Base-by-base conservation (phyloP, 2,113 vertebrate species). In the Cochlearius cochlearius region DNA sequence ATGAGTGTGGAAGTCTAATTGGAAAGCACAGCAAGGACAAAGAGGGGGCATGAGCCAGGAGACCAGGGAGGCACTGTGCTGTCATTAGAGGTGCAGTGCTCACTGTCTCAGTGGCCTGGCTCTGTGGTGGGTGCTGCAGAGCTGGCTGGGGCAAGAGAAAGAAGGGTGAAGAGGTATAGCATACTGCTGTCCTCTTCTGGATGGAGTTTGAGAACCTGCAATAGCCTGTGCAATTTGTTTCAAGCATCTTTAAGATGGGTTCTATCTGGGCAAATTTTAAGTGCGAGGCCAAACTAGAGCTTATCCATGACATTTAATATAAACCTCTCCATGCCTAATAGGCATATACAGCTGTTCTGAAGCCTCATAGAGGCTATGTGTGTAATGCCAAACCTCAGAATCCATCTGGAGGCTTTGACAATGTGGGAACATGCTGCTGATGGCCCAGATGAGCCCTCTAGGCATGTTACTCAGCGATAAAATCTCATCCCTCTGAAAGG, bases 311-410 rank as follows among this genome's bases (percentile, higher is more conserved):
- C 0, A 7, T 21, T 71, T 1, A 2, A 1, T 83, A 32, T 15
- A 12, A 25, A 3, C 14, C 9, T 15, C 10, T 34, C 15, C 7
- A 0, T 0, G 15, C 20, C 39, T 32, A 17, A 9, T 7, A 29
- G 45, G 36, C 22, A 8, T 0, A 6, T 3, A 14, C 23, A 60
- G 90, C 29, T 72, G 36, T 56, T 59, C 8, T 50, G 7, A 23
- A 64, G 73, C 7, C 38, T 52, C 2, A 0, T 3, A 7, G 29
- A 15, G 73, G 36, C 38, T 34, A 8, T 45, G 67, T 38, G 49
- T 53, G 43, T 26, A 6, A 1, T 9, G 12, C 47, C 41, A 53
- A 53, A 41, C 4, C 49, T 49, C 32, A 17, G 77, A 0, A 23
- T 14, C 11, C 38, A 59, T 49, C 72, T 83, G 77, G 64, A 49